Percentiles rank a stretch among this genome's conserved stretches.
Evolutionary conservation across 2,888 invertebrate species (phyloP).

Genomic region (Xylocampa areola): DNA sequence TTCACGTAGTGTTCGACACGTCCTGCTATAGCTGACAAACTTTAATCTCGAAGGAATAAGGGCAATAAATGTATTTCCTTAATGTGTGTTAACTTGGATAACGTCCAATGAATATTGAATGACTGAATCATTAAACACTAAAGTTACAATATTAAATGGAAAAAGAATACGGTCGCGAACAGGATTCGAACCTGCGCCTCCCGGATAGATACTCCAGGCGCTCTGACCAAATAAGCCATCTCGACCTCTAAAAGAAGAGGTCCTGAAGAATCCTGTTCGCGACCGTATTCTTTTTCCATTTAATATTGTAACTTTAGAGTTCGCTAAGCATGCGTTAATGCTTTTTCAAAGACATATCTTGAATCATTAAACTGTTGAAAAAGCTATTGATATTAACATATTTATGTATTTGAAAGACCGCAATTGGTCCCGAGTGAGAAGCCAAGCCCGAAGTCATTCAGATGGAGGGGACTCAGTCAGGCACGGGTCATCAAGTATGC

Average conservation of each 20-base stretch:
- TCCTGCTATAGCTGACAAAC: conserved; percentile 51
- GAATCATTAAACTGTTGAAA: conserved; percentile 27
- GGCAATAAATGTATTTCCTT: conserved; percentile 34
- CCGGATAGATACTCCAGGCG: too few species aligned
- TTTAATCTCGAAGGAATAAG: conserved; percentile 42
- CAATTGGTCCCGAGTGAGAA: conserved; percentile 56
- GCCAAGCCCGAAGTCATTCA: conserved; percentile 53
- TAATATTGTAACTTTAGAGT: too few species aligned
- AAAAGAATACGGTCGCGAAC: too few species aligned
- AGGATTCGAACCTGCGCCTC: too few species aligned
- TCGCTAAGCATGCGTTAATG: too few species aligned
- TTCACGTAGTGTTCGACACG: conserved; percentile 53
- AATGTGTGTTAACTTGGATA: conserved; percentile 36
- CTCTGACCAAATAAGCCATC: too few species aligned
- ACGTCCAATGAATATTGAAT: conserved; percentile 48
- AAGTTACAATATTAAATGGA: too few species aligned
- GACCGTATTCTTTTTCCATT: too few species aligned
- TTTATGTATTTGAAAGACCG: conserved; percentile 41
- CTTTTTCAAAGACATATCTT: too few species aligned
- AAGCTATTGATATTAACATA: conserved; percentile 27
- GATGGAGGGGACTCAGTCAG: conserved; percentile 61
- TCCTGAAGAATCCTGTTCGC: too few species aligned
- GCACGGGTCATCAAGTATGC: conserved; percentile 76
- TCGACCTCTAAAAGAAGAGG: too few species aligned
- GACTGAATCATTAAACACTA: conserved; percentile 23